Evolutionary conservation across 2,113 vertebrate species (phyloP).

Genomic region (Cottus gobio): DNA sequence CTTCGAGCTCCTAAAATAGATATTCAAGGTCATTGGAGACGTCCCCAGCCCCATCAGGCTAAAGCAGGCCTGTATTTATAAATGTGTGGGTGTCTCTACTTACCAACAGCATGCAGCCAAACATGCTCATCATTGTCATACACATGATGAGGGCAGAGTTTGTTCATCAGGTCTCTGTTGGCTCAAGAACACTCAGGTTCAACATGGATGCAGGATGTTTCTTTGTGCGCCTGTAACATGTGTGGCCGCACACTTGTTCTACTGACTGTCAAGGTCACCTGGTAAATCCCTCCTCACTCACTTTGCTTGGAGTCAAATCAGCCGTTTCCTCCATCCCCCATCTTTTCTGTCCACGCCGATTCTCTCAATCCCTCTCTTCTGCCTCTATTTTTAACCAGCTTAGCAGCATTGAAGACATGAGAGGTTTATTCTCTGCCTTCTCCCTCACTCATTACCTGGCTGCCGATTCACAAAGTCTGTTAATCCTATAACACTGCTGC

Average conservation of each 20-base stretch:
- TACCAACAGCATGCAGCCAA: conserved; percentile 80
- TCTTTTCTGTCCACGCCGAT: conserved; percentile 60
- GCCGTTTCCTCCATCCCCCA: conserved; percentile 31
- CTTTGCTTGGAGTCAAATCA: conserved; percentile 53
- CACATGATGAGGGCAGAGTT: conserved; percentile 73
- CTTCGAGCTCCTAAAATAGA: conserved; percentile 40
- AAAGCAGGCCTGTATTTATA: conserved; percentile 34
- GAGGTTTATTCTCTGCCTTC: conserved; percentile 73
- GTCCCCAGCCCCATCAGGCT: conserved; percentile 18
- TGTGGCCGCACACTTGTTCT: conserved; percentile 17
- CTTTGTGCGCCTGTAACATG: conserved; percentile 24
- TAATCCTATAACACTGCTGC: conserved; percentile 65
- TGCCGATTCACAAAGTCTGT: conserved; percentile 60
- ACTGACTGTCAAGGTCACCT: conserved; percentile 60
- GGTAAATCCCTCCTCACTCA: conserved; percentile 62
- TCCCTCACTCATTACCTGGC: conserved; percentile 73
- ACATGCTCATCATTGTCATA: conserved; percentile 80
- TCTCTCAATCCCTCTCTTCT: conserved; percentile 70
- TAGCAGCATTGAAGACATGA: conserved; percentile 61
- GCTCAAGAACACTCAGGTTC: conserved; percentile 26
- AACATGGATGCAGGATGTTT: conserved; percentile 17
- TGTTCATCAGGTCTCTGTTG: conserved; percentile 54
- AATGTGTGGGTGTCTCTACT: conserved; percentile 56
- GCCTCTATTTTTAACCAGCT: conserved; percentile 81
- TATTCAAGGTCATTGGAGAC: conserved; percentile 34